phyloP scores from a whole-genome alignment of 2,888 invertebrate species.

The Mesorhabditis spiculigera region DNA sequence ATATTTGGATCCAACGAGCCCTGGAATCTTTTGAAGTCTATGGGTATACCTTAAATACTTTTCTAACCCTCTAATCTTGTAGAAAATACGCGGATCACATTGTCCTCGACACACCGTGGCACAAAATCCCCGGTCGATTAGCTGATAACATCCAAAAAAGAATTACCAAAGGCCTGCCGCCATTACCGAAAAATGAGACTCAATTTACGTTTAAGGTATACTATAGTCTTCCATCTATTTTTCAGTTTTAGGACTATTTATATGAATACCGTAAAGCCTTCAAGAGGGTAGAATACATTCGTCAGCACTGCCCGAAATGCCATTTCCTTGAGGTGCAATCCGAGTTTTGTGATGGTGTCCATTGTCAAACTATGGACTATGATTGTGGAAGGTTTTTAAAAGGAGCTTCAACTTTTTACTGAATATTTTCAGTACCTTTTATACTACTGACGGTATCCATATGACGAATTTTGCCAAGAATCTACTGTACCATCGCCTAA shows the following conservation, averaged over 20 bases:
- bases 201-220: not conserved
- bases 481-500: constrained; percentile 5
- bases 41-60: too few species aligned
- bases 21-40: not conserved
- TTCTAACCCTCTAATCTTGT: not conserved
- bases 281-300: not conserved
- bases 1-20: not conserved
- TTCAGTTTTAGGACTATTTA: not conserved
- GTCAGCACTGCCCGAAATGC: not conserved
- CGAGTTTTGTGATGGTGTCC: constrained; percentile 1
- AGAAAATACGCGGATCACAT: not conserved
- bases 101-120: not conserved
- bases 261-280: not conserved
- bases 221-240: not conserved
- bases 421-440: not conserved
- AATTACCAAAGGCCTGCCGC: not conserved
- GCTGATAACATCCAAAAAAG: constrained; percentile 4
- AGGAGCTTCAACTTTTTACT: not conserved
- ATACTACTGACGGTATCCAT: constrained; percentile 1
- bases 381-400: constrained; percentile 4
- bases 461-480: constrained; percentile 3
- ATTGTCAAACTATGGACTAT: not conserved
- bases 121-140: not conserved
- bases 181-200: not conserved
- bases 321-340: constrained; percentile 4